Evolutionary conservation across 2,888 invertebrate species (phyloP), one percentile per base, ranked within the genome.

Genomic region (Cyclophora punctaria): DNA sequence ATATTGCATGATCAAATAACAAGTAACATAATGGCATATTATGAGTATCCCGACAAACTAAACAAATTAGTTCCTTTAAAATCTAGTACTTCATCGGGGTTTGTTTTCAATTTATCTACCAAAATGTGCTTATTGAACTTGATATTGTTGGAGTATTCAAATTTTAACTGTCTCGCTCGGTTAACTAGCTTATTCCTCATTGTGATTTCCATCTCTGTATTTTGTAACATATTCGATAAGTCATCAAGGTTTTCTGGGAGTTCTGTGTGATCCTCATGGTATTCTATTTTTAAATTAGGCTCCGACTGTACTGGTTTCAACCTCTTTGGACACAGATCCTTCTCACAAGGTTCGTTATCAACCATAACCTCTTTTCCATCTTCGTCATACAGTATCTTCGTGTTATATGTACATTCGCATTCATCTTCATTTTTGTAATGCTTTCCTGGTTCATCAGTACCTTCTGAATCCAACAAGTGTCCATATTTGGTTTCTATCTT

Each of bases 401-500:
- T 83, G 41, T 80, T 83, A 1, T 60, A 52, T 48, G 56, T 57
- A 60, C 85, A 86, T 2, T 60, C 59, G 57, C 86, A 88, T 49
- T 69, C 64, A 5, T 67, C 62, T 34, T 62, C 58, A 20, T 62
- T 53, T 52, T 58, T 58, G n/a, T 42, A 56, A 7, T 44, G 3
- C 37, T 54, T 55, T 44, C 53, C 53, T 4, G 48, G 42, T 3
- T 52, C 52, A 45, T 64, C 62, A 41, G 41, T 48, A 20, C 20
- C 20, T 3, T 67, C 56, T 3, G 77, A 54, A 42, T 77, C 59
- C 34, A 87, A 58, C 58, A 86, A 74, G 67, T 84, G 80, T 0
- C 87, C 83, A 67, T 87, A 87, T 56, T 85, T 87, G 0, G 52
- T 48, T 63, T 87, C 84, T 35, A 88, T 83, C 58, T 73, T 85